These are phyloP conservation scores for Eupeodes luniger DNA, from an alignment of 2,888 invertebrate species.

Conservation along the genomic window DNA sequence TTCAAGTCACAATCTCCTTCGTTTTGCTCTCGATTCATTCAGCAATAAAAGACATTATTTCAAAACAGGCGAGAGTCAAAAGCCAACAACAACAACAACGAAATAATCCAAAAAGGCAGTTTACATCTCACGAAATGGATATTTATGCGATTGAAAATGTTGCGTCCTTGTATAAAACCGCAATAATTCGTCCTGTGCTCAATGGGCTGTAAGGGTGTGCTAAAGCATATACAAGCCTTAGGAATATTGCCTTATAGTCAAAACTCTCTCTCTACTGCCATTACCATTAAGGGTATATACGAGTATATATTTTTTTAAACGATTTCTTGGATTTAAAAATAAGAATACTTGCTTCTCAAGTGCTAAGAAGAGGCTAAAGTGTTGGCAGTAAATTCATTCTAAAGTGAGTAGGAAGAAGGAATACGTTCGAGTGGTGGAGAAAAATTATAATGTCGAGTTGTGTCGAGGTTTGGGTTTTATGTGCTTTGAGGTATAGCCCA, in stretches of 20 bases:
- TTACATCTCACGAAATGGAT: constrained; percentile 42
- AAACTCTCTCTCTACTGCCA: not conserved
- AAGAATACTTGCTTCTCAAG: constrained; percentile 57
- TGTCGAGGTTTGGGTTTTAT: not conserved
- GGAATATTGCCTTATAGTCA: constrained; percentile 22
- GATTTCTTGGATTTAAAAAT: constrained; percentile 49
- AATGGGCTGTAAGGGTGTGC: constrained; percentile 35
- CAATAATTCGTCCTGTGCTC: constrained; percentile 61
- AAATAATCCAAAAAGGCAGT: constrained; percentile 38
- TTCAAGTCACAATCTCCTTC: constrained; percentile 35
- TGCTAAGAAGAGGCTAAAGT: constrained; percentile 49
- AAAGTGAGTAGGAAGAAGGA: not conserved
- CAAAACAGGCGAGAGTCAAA: constrained; percentile 40
- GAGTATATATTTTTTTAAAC: not conserved
- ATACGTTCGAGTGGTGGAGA: not conserved
- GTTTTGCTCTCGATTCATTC: constrained; percentile 46
- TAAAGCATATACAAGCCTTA: not conserved
- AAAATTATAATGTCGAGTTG: constrained; percentile 10
- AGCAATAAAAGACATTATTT: constrained; percentile 66
- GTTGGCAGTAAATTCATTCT: constrained; percentile 59
- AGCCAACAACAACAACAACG: not conserved
- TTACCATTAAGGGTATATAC: constrained; percentile 1
- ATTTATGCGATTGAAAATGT: constrained; percentile 53
- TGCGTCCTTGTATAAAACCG: constrained; percentile 40
- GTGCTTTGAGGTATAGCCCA: not conserved